Percentiles rank a stretch among this genome's conserved stretches.
phyloP scores from a whole-genome alignment of 2,113 vertebrate genomes.

The human region DNA sequence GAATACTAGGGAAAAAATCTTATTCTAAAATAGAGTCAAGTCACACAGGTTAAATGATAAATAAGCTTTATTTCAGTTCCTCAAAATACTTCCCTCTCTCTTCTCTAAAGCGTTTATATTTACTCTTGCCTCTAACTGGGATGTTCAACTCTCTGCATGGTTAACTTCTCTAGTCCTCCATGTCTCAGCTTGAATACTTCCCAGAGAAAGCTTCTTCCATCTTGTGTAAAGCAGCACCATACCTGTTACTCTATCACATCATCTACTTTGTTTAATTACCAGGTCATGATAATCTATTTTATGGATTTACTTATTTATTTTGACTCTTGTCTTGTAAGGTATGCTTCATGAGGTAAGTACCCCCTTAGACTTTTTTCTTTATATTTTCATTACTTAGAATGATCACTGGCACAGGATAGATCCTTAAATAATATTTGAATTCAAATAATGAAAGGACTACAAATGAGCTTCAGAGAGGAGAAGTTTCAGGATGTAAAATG shows the following conservation, averaged over 20 bases:
- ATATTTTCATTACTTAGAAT: neutral
- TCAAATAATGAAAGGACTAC: neutral
- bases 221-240: neutral
- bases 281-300: neutral
- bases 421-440: neutral
- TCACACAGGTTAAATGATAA: neutral
- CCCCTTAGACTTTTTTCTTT: neutral
- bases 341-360: neutral
- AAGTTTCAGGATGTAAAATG: neutral
- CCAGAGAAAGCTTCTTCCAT: neutral
- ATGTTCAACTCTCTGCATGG: neutral
- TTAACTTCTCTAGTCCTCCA: neutral
- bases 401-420: neutral
- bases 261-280: neutral
- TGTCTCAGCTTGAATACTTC: neutral
- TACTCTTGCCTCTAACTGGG: neutral
- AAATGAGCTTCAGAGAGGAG: neutral
- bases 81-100: neutral
- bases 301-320: neutral
- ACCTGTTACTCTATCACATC: neutral
- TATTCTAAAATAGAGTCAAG: neutral
- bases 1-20: neutral
- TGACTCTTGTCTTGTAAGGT: neutral
- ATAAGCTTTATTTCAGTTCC: neutral
- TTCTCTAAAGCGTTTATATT: neutral